Evolutionary conservation across 92 coral and sea anemone species (phyloP), one percentile per base, ranked within the genome.

Genomic region (Paramuricea clavata): DNA sequence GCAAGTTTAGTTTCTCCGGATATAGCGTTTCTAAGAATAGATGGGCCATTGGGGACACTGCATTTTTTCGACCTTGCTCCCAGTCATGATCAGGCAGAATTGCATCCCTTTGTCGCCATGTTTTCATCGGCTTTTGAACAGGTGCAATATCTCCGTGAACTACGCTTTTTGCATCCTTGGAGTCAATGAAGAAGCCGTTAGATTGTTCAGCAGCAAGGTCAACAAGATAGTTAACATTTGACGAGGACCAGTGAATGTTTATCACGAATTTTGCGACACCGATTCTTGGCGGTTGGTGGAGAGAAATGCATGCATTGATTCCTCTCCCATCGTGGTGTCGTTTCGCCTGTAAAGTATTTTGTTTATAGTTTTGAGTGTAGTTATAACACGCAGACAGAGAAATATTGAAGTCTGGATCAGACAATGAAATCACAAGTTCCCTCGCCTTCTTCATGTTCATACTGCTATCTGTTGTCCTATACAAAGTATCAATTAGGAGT

Each of bases 161-260:
- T 10, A 92, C 85, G n/a, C 88, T 71, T n/a, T 91, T 91, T 5
- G 92, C 92, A 73, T 88, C 92, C 47, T 88, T 92, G n/a, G 94
- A 88, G 82, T 88, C 92, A 0, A 88, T 84, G 6, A 88, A 73
- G 19, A 15, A 73, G 49, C 36, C 65, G 6, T 85, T 39, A 2
- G 42, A 49, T 36, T 92, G 78, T 33, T 47, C 78, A 4, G 85
- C 87, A 6, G 85, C 88, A 1, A 83, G 73, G 34, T 92, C 95
- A 3, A 81, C 87, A 16, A 89, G 26, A 59, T 43, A 89, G 42
- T 92, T 92, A 19, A 89, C 88, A 69, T 92, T 92, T 2, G 87
- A 64, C 0, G 90, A 60, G 2, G 89, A 60, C 93, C 95, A 92
- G 74, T 92, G 95, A 11, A 76, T 42, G 69, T 89, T 92, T 13